Evolutionary conservation across 2,888 invertebrate species (phyloP), one percentile per base, ranked within the genome.

Genomic region (Zaprionus bogoriensis): DNA sequence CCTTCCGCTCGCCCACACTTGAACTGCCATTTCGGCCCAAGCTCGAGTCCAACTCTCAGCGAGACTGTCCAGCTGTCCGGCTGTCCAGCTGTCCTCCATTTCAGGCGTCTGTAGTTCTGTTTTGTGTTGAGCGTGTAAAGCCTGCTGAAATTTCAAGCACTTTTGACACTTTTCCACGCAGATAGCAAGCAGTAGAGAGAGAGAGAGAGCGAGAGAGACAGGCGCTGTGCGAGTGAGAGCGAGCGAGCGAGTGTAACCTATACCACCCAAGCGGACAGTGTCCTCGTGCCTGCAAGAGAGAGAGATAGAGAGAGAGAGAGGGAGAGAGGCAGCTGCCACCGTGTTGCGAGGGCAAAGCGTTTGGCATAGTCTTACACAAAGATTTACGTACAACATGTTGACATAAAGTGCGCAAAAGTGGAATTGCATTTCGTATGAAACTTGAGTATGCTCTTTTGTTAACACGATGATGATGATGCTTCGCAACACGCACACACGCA

Each of bases 361-460:
- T 80, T 82, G 87, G 87, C 79, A 85, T 87, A 80, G 80, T 85
- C 87, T 80, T 80, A 82, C 80, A 80, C 80, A 87, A 86, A 87
- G 80, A 80, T 80, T 80, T 80, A 87, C 87, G 80, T 82, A 79
- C 87, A 83, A 86, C 87, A 87, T 87, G 81, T 87, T 86, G 81
- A 77, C 82, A 87, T 86, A 87, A 87, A 82, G 82, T 83, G 87
- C 69, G 88, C 74, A 87, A 82, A 87, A 82, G 82, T 87, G 88
- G 82, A 87, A 82, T 82, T 82, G 82, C 88, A 87, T 87, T 82
- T 86, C 82, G 88, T 84, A 87, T 87, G 88, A 87, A 82, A 87
- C 84, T 87, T 83, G 82, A 82, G 82, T 84, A 87, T 87, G 88
- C 88, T 77, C 87, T 87, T 82, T 82, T 80, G 80, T 80, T 86